Percentiles rank a stretch among this genome's conserved stretches.
phyloP scores from a whole-genome alignment of 64 coral and sea anemone genomes.

The Montipora sp. region DNA sequence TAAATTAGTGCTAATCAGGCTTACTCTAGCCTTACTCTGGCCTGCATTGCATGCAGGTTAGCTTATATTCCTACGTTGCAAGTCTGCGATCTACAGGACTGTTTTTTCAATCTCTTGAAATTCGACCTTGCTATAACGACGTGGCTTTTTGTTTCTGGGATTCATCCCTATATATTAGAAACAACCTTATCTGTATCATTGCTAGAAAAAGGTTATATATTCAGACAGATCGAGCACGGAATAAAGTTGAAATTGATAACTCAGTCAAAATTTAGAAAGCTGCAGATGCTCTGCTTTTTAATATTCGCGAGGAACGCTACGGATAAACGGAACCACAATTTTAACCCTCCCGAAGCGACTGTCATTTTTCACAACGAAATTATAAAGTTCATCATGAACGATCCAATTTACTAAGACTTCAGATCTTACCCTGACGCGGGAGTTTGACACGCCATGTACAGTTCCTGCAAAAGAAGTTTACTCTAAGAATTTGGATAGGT shows the following conservation, averaged over 20 bases:
- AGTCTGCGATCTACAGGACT: background rate
- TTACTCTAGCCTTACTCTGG: no score
- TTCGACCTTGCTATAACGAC: background rate
- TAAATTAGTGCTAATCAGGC: background rate
- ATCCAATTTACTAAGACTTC: no score
- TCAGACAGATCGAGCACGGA: background rate
- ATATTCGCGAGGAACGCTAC: background rate
- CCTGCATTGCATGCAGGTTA: background rate
- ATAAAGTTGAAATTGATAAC: background rate
- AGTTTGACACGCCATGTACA: no score
- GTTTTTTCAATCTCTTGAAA: background rate
- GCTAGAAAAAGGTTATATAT: background rate
- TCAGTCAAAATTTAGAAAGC: background rate
- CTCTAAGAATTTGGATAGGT: conserved; percentile 46
- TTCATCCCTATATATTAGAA: background rate
- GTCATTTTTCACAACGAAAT: no score
- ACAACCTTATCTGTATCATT: no score
- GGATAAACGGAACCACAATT: no score
- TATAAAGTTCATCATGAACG: no score
- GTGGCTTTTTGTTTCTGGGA: conserved; percentile 3
- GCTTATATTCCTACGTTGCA: background rate
- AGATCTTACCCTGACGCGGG: no score
- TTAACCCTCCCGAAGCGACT: no score
- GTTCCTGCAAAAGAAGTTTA: no score
- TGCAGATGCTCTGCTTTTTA: background rate